Evolutionary conservation across 2,888 invertebrate genomes (phyloP), one percentile per base, ranked within the genome.

Genomic region (Vanessa cardui): DNA sequence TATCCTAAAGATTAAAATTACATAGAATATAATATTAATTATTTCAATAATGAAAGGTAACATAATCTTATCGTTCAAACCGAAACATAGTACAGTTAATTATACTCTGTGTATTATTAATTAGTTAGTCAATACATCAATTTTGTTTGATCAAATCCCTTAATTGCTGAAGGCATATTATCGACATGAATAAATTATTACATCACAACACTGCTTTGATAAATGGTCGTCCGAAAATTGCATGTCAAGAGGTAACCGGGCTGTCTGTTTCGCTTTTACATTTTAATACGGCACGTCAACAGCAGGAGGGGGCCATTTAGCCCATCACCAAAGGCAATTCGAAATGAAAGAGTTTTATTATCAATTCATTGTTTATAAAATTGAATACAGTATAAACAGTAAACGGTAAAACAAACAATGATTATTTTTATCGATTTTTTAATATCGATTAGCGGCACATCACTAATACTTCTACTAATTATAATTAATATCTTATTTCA

Each of bases 161-260:
- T 50, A 50, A 21, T 50, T 50, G 21, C 50, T 26, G 21, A n/a
- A 16, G 31, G 33, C 31, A 33, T 31, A 76, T 39, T 39, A 39
- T 81, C 82, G 84, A 85, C 44, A 74, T 75, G 74, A 75, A 72
- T 71, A 72, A 71, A 69, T 66, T 68, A 70, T 78, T 76, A 60
- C 33, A 56, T 52, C 77, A 74, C 80, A 76, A 75, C 83, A 77
- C 77, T 70, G 74, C 73, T 79, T 83, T 92, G 88, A 90, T 89
- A 86, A 90, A 90, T 90, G 88, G 84, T 83, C 80, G 81, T 78
- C 85, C 89, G 84, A 90, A 92, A 91, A 92, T 91, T 91, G 90
- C 90, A 89, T 86, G 91, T 91, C 91, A 90, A 85, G 77, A 87
- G 83, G 85, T 87, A 90, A 90, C 88, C 79, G 84, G 81, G 80